Evolutionary conservation across 2,888 invertebrate genomes (phyloP), one percentile per base, ranked within the genome.

Genomic region (Heliconius aoede): DNA sequence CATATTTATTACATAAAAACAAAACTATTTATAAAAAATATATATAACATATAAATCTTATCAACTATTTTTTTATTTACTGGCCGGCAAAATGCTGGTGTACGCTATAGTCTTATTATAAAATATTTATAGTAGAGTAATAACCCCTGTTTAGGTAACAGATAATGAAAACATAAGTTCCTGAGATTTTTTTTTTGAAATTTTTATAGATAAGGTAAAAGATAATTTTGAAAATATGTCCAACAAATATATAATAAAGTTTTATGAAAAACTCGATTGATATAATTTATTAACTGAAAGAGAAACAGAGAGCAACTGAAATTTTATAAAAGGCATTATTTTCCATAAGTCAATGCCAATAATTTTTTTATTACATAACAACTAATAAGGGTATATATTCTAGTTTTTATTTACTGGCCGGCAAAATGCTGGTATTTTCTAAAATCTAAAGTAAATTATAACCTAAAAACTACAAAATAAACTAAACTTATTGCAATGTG

Each of bases 361-460:
- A 11, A 32, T 3, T 9, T 28, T 3, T 32, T n/a, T 9, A n/a
- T 64, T n/a, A 30, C 4, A n/a, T n/a, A 64, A 32, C 5, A 21
- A 62, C 1, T 51, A 74, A 78, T 78, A 81, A 77, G 80, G 73
- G 81, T 32, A 76, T 75, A 69, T 61, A 71, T 71, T 21, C 26
- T 58, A 74, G 15, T 8, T 84, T 86, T 82, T 76, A 80, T 82
- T 86, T 89, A 90, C 91, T 91, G 91, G 91, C 91, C 91, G 86
- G 85, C 82, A 84, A 90, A 91, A 90, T 90, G 89, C 91, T 80
- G 78, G 76, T 28, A 55, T 26, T 28, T 67, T 30, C 58, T 60
- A 55, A 78, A 24, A 62, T 26, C 75, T 73, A 69, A 51, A 72
- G n/a, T 55, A 71, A 71, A 36, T 9, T 60, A 18, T 26, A 15